A percentile compares a stretch with the other conserved stretches of the same genome.
phyloP scores from a whole-genome alignment of 1,140 invertebrate species.

The Bombus consobrinus region DNA sequence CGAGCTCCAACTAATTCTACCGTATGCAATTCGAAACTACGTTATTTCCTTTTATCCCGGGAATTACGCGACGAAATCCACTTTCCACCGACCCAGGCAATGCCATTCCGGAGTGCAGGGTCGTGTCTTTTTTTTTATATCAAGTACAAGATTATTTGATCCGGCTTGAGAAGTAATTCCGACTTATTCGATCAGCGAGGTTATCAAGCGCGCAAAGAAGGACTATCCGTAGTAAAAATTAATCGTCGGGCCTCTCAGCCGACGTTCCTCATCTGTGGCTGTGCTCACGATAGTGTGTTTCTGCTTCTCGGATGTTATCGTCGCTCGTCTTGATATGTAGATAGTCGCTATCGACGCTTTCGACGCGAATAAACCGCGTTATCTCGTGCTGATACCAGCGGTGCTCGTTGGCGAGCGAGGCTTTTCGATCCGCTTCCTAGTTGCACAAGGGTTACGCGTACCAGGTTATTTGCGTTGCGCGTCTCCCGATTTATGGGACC shows the following conservation, averaged over 20 bases:
- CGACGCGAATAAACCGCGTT: constrained; percentile 31
- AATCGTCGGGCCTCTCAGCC: constrained; percentile 21
- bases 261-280: constrained; percentile 49
- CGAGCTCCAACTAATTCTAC: not conserved
- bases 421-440: not conserved
- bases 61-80: not conserved
- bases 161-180: not conserved
- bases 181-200: not conserved
- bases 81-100: not conserved
- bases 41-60: constrained; percentile 9
- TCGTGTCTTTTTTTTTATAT: not conserved
- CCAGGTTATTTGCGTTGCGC: not conserved
- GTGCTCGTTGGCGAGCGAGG: not conserved
- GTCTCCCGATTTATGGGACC: not conserved
- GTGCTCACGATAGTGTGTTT: constrained; percentile 44
- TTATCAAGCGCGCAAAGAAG: constrained; percentile 10
- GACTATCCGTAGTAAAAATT: constrained; percentile 37
- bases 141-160: not conserved
- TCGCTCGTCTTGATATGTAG: constrained; percentile 10
- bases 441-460: not conserved
- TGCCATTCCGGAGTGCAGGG: not conserved
- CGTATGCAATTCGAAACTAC: not conserved
- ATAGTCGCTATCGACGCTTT: constrained; percentile 10
- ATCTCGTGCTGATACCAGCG: not conserved
- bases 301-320: constrained; percentile 44